phyloP scores from a whole-genome alignment of 2,113 vertebrate genomes.

The Copsychus sechellarum region DNA sequence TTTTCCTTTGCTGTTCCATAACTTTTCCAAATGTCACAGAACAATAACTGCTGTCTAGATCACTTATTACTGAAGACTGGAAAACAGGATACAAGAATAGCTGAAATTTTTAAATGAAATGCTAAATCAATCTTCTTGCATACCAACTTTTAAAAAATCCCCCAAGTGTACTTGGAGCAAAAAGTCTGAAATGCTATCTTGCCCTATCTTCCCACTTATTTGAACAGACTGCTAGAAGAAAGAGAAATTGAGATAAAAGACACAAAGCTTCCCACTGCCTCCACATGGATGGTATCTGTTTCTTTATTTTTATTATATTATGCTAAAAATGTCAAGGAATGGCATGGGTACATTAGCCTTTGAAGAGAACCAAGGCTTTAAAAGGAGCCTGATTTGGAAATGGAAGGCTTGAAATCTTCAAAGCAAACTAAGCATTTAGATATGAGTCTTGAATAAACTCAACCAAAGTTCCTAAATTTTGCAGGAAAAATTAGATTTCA shows the following conservation, averaged over 20 bases:
- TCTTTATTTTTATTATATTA: background rate
- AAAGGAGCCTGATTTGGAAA: background rate
- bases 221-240: background rate
- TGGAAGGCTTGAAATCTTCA: background rate
- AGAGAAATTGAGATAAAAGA: background rate
- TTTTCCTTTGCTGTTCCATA: background rate
- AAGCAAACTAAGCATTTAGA: background rate
- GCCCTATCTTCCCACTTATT: background rate
- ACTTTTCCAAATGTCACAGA: slow-evolving; percentile 45
- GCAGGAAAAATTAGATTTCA: background rate
- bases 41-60: background rate
- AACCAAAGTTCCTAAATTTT: background rate
- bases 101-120: background rate
- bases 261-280: background rate
- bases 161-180: background rate
- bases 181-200: background rate
- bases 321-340: background rate
- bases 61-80: background rate
- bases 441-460: background rate
- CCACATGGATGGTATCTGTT: background rate
- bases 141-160: background rate
- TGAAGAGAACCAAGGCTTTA: background rate
- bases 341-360: background rate
- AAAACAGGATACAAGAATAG: background rate
- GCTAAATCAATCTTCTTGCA: background rate